Evolutionary conservation across 2,888 invertebrate species (phyloP).

Genomic region (Stictocephala bisonia): DNA sequence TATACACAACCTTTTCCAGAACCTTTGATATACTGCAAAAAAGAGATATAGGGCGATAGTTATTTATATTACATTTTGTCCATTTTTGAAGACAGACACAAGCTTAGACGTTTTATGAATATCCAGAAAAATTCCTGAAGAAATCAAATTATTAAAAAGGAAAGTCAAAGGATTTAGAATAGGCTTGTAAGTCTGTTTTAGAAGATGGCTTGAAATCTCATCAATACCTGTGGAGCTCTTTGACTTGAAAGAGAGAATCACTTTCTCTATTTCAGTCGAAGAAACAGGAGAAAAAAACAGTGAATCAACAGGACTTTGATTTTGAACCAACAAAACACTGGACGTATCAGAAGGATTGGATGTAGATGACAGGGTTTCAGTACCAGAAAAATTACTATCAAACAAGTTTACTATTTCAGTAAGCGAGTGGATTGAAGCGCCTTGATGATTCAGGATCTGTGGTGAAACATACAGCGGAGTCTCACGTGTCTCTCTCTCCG

Average conservation of each 20-base stretch:
- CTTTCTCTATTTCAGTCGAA: neutral
- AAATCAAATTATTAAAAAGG: neutral
- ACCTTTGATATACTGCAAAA: neutral
- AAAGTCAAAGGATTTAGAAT: neutral
- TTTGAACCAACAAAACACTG: too few relatives aligned
- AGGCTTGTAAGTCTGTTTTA: neutral
- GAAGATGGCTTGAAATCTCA: too few relatives aligned
- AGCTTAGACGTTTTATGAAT: neutral
- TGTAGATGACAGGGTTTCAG: neutral
- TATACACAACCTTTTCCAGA: neutral
- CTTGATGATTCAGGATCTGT: neutral
- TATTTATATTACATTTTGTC: neutral
- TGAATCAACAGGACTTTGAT: neutral
- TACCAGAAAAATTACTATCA: neutral
- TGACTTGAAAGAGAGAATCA: neutral
- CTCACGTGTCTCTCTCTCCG: neutral
- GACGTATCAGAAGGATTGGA: neutral
- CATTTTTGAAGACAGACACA: neutral
- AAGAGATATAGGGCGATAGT: neutral
- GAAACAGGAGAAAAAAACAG: neutral
- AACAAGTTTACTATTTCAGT: neutral
- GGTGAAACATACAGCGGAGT: neutral
- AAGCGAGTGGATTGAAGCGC: neutral
- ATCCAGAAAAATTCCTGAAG: neutral
- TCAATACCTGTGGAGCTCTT: conserved; percentile 5